These are phyloP conservation scores for Corythoichthys intestinalis DNA, from an alignment of 2,113 vertebrate genomes.

Conservation along the genomic window DNA sequence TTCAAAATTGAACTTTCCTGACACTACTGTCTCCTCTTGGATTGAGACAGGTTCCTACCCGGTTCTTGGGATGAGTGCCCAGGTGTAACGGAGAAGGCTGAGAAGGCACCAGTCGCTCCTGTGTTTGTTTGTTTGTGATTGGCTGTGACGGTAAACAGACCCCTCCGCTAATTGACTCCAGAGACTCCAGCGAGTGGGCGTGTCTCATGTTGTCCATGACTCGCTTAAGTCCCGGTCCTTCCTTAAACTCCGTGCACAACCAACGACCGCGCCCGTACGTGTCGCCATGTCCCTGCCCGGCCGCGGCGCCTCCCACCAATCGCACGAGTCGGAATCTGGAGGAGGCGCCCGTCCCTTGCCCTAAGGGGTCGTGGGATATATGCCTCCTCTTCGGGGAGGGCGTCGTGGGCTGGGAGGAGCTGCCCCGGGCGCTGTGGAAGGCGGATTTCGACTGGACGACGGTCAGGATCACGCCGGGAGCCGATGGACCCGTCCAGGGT, in stretches of 20 bases:
- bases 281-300: slow-evolving; percentile 62
- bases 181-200: slow-evolving; percentile 81
- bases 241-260: slow-evolving; percentile 79
- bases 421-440: slow-evolving; percentile 29
- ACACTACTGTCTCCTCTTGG: too few species aligned
- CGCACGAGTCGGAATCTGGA: slow-evolving; percentile 83
- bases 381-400: slow-evolving; percentile 53
- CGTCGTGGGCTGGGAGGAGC: slow-evolving; percentile 64
- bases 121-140: slow-evolving; percentile 2
- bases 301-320: slow-evolving; percentile 49
- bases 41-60: slow-evolving; percentile 32
- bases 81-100: slow-evolving; percentile 53
- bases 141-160: slow-evolving; percentile 40
- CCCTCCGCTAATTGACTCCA: slow-evolving; percentile 63
- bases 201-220: slow-evolving; percentile 75
- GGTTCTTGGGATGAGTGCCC: slow-evolving; percentile 36
- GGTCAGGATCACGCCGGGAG: slow-evolving; percentile 4
- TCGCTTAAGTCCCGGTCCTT: slow-evolving; percentile 60
- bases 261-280: slow-evolving; percentile 80
- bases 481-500: slow-evolving; percentile 20
- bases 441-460: slow-evolving; percentile 22
- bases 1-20: too few species aligned
- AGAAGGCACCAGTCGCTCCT: slow-evolving; percentile 17
- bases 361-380: slow-evolving; percentile 37
- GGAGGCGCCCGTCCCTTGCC: slow-evolving; percentile 17